Evolutionary conservation across 2,888 invertebrate species (phyloP).

Genomic region (Euphydryas editha): DNA sequence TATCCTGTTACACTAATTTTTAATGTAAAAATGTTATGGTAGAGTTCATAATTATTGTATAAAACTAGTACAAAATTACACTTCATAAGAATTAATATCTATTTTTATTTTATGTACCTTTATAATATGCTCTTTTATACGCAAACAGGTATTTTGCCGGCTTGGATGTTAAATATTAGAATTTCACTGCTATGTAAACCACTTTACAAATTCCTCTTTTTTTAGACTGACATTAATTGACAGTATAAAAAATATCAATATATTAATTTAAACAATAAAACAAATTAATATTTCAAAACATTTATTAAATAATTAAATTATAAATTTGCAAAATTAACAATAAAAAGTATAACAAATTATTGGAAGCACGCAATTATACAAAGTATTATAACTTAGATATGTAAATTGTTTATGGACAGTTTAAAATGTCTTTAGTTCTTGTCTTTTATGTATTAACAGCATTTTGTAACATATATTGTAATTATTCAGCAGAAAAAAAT

Average conservation of each 20-base stretch:
- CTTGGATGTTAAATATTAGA: too few species aligned
- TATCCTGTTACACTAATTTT: not conserved
- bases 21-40: not conserved
- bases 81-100: not conserved
- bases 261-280: slow-evolving; percentile 7
- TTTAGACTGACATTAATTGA: too few species aligned
- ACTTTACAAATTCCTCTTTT: too few species aligned
- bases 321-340: slow-evolving; percentile 36
- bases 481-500: not conserved
- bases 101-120: not conserved
- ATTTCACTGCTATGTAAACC: too few species aligned
- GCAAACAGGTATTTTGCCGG: too few species aligned
- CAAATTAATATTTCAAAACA: slow-evolving; percentile 17
- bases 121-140: too few species aligned
- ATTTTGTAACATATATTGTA: slow-evolving; percentile 2
- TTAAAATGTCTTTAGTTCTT: slow-evolving; percentile 5
- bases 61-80: slow-evolving; percentile 6
- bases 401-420: not conserved
- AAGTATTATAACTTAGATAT: not conserved
- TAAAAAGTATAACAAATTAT: slow-evolving; percentile 26
- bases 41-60: not conserved
- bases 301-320: slow-evolving; percentile 33
- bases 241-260: too few species aligned
- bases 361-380: slow-evolving; percentile 32
- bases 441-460: slow-evolving; percentile 15